These are phyloP conservation scores for Temnothorax nylanderi DNA, from an alignment of 1,140 invertebrate species.

Conservation along the genomic window DNA sequence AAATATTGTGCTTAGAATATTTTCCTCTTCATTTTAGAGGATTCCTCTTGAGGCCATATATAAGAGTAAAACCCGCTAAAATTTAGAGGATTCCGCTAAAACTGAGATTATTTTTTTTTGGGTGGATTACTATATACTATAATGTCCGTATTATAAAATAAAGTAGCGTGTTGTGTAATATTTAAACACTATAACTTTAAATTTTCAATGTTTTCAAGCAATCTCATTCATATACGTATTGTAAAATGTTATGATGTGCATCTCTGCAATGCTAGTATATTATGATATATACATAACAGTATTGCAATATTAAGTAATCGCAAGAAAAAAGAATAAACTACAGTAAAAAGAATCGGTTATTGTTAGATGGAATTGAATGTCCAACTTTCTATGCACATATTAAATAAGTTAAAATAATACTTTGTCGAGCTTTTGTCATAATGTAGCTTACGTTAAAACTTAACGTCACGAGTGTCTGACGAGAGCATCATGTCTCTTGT, in stretches of 20 bases:
- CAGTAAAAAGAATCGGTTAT: not conserved
- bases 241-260: too few relatives aligned
- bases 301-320: not conserved
- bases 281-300: not conserved
- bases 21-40: too few relatives aligned
- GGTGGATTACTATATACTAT: not conserved
- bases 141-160: not conserved
- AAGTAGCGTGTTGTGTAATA: not conserved
- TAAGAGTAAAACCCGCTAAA: too few relatives aligned
- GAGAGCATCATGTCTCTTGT: not conserved
- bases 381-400: not conserved
- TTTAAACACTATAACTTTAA: not conserved
- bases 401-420: conserved; percentile 20
- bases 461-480: not conserved
- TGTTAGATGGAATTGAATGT: not conserved
- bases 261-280: too few relatives aligned
- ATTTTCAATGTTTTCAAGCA: not conserved
- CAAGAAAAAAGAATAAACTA: not conserved
- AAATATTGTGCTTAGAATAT: too few relatives aligned
- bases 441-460: conserved; percentile 11
- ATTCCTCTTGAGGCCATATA: too few relatives aligned
- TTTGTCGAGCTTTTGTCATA: not conserved
- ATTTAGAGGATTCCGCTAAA: too few relatives aligned
- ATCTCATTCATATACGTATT: not conserved
- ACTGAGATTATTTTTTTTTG: not conserved